Base-by-base conservation (phyloP, 2,113 vertebrate genomes). In the Fregetta grallaria region DNA sequence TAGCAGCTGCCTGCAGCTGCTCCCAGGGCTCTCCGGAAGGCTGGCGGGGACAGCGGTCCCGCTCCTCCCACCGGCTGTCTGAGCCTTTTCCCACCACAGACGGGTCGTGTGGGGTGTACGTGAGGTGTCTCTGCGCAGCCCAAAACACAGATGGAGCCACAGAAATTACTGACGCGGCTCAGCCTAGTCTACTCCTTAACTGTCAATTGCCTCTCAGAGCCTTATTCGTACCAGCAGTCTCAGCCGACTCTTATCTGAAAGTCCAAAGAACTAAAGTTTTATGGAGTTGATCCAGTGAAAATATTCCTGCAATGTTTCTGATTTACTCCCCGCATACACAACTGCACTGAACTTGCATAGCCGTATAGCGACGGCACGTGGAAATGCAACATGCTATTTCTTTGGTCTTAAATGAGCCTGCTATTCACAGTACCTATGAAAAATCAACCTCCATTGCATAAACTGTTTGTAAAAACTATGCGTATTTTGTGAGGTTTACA, bases 291-390 rank as follows among this genome's bases (percentile, higher is more conserved):
- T 38, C 9, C 42, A 55, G 26, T 15, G 40, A 71, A 76, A 92
- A 59, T 10, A 52, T 9, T 42, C 63, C 65, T n/a, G 44, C 9
- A 17, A 17, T 9, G 32, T 17, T 67, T 62, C 45, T 49, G 49
- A 62, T 74, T 77, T 53, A 34, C 17, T 77, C 15, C 55, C 52
- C 4, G 9, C n/a, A 50, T 6, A 70, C 62, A 49, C 8, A 72
- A 49, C 52, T 11, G 21, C 32, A 56, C 29, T 4, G 4, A 42
- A 27, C 56, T n/a, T 11, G 42, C 67, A 61, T 1, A 61, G 53
- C 11, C 2, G 0, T 5, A 47, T 2, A 87, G 45, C 9, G 8
- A 29, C 0, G 0, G 16, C 34, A 32, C 0, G n/a, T 36, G 42
- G 38, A 70, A 91, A 71, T 2, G 25, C 21, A 83, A 81, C 38